Conservation (phyloP, 1,140 invertebrate genomes). For the Maniola jurtina region DNA sequence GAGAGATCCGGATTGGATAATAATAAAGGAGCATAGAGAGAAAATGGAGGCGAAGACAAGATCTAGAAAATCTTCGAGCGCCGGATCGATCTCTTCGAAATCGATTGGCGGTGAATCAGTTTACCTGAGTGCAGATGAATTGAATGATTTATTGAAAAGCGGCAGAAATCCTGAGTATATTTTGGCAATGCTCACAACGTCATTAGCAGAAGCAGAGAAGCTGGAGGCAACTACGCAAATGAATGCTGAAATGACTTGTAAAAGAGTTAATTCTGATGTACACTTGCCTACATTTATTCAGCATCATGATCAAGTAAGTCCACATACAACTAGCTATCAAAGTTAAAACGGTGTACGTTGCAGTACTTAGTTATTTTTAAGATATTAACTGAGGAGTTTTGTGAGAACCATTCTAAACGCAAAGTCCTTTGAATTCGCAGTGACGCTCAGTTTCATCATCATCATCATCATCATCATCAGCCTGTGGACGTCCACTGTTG, state of each 20-base stretch:
- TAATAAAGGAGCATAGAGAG: conserved; percentile 60
- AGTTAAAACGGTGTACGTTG: background rate
- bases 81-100: conserved; percentile 54
- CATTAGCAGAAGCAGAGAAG: conserved; percentile 60
- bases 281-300: conserved; percentile 69
- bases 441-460: no score
- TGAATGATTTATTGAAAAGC: conserved; percentile 58
- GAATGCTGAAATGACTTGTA: conserved; percentile 55
- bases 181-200: conserved; percentile 55
- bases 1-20: conserved; percentile 89
- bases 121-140: conserved; percentile 55
- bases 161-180: conserved; percentile 67
- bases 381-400: no score
- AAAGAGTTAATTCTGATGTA: conserved; percentile 60
- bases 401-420: no score
- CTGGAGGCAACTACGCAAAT: conserved; percentile 64
- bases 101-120: conserved; percentile 62
- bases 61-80: conserved; percentile 55
- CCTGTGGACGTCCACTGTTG: no score
- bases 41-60: conserved; percentile 46
- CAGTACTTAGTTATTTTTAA: background rate
- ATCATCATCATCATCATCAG: no score
- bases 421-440: no score
- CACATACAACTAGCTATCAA: background rate
- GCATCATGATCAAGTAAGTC: conserved; percentile 58